These are phyloP conservation scores for Nycteola revayana DNA, from an alignment of 2,888 invertebrate genomes.

Conservation along the genomic window DNA sequence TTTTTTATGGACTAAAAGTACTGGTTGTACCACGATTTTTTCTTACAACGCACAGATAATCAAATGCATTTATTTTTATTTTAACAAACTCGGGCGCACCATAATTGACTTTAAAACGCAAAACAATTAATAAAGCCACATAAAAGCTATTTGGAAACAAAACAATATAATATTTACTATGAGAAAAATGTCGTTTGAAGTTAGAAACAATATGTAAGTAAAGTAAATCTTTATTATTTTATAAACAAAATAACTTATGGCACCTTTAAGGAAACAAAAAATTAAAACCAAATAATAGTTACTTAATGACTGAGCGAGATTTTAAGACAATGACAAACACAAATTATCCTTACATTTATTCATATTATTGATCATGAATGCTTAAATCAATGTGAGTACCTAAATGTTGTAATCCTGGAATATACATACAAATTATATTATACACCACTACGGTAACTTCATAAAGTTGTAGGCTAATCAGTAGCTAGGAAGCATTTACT, in stretches of 20 bases:
- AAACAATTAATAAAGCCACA: slow-evolving; percentile 35
- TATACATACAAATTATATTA: no score
- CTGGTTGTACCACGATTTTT: slow-evolving; percentile 5
- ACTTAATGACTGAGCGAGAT: no score
- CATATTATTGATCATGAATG: no score
- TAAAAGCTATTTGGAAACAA: slow-evolving; percentile 24
- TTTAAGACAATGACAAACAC: no score
- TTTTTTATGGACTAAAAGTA: neutral
- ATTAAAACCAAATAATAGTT: no score
- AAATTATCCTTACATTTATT: no score
- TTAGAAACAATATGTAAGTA: neutral
- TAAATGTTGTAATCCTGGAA: no score
- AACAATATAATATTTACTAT: slow-evolving; percentile 10
- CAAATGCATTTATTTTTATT: slow-evolving; percentile 40
- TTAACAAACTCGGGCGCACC: slow-evolving; percentile 65
- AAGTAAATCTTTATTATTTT: neutral
- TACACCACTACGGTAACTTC: slow-evolving; percentile 32
- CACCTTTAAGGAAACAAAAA: slow-evolving; percentile 25
- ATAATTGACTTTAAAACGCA: slow-evolving; percentile 73
- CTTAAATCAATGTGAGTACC: no score
- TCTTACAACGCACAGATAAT: slow-evolving; percentile 42
- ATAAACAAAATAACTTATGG: slow-evolving; percentile 34
- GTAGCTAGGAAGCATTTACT: slow-evolving; percentile 14
- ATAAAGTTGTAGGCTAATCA: slow-evolving; percentile 23
- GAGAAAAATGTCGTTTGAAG: neutral